A percentile compares a stretch with the other conserved stretches of the same genome.
phyloP scores from a whole-genome alignment of 2,113 vertebrate genomes.

The Elephantulus edwardii region DNA sequence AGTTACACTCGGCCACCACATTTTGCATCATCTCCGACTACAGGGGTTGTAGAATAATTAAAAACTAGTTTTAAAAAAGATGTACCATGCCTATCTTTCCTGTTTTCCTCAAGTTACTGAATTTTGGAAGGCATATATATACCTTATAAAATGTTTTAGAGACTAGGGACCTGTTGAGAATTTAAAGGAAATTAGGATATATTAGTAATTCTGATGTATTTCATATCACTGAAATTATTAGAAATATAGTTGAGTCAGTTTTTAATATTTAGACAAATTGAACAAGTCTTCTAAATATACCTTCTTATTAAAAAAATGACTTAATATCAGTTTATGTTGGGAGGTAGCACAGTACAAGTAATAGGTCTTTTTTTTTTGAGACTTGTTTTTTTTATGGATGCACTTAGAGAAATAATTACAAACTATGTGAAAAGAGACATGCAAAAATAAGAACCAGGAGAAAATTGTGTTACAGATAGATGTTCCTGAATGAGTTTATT shows the following conservation, averaged over 20 bases:
- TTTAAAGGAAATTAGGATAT: slow-evolving; percentile 20
- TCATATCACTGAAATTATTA: slow-evolving; percentile 30
- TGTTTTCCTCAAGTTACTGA: neutral
- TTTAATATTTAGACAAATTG: slow-evolving; percentile 7
- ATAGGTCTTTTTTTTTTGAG: too few relatives aligned
- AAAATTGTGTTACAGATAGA: too few relatives aligned
- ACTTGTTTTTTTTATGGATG: too few relatives aligned
- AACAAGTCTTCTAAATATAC: slow-evolving; percentile 17
- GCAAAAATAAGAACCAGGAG: too few relatives aligned
- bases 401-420: too few relatives aligned
- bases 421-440: too few relatives aligned
- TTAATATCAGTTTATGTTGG: neutral
- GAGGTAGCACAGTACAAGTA: too few relatives aligned
- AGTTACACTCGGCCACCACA: too few relatives aligned
- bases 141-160: slow-evolving; percentile 14
- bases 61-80: too few relatives aligned
- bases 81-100: neutral
- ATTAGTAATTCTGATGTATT: slow-evolving; percentile 9
- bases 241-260: neutral
- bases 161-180: neutral
- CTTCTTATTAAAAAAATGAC: slow-evolving; percentile 12
- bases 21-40: too few relatives aligned
- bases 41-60: too few relatives aligned
- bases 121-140: slow-evolving; percentile 25
- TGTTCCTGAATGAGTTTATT: too few relatives aligned